Percentiles rank a stretch among this genome's conserved stretches.
Evolutionary conservation across 2,113 vertebrate genomes (phyloP).

Genomic region (Clarias macrocephalus): DNA sequence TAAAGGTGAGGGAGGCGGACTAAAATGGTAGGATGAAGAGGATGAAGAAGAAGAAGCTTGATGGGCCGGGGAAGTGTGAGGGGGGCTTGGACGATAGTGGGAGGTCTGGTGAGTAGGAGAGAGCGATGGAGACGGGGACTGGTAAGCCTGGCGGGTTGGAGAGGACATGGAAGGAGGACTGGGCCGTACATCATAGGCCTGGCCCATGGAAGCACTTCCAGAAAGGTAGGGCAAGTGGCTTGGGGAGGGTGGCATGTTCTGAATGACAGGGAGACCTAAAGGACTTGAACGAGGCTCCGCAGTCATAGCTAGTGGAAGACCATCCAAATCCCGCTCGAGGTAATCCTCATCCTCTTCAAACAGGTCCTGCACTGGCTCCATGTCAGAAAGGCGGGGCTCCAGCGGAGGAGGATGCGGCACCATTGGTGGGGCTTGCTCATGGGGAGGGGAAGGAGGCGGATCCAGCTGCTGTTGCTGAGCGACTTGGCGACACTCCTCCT

Average conservation of each 20-base stretch:
- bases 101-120: conserved; percentile 84
- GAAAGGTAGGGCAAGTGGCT: conserved; percentile 81
- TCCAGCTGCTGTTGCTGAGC: conserved; percentile 75
- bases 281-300: conserved; percentile 77
- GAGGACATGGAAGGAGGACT: conserved; percentile 60
- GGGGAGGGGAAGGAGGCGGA: conserved; percentile 65
- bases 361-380: conserved; percentile 82
- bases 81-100: conserved; percentile 77
- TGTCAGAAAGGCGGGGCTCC: conserved; percentile 79
- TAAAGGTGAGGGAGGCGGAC: conserved; percentile 82
- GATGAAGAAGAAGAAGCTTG: conserved; percentile 61
- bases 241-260: conserved; percentile 84
- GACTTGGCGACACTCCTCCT: conserved; percentile 83
- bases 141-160: conserved; percentile 84
- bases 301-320: conserved; percentile 77
- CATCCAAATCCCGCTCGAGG: conserved; percentile 81
- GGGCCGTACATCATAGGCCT: conserved; percentile 50
- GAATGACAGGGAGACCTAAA: conserved; percentile 79
- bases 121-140: conserved; percentile 80
- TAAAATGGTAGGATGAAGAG: conserved; percentile 81
- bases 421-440: conserved; percentile 57
- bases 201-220: conserved; percentile 54
- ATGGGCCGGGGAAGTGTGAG: conserved; percentile 80
- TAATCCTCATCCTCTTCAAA: conserved; percentile 81
- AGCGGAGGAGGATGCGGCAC: conserved; percentile 52